These are phyloP conservation scores for Cylindroiulus punctatus DNA, from an alignment of 2,888 invertebrate genomes.

Conservation along the genomic window DNA sequence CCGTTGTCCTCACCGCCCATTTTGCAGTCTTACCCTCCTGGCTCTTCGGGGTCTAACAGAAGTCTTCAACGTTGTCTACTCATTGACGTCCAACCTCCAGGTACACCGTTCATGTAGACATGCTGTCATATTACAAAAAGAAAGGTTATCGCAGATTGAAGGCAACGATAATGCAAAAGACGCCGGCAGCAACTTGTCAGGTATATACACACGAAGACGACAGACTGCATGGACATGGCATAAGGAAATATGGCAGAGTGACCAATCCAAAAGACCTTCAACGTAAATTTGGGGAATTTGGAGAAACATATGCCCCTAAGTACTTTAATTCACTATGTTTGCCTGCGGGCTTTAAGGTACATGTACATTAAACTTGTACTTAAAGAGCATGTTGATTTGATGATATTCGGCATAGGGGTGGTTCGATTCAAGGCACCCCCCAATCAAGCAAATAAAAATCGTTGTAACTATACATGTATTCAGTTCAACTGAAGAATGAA, in stretches of 20 bases:
- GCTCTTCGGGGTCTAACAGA: neutral
- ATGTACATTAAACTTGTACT: too few relatives aligned
- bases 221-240: neutral
- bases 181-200: neutral
- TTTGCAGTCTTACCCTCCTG: slow-evolving; percentile 8
- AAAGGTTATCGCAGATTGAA: slow-evolving; percentile 42
- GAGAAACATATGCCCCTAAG: too few relatives aligned
- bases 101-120: slow-evolving; percentile 25
- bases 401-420: too few relatives aligned
- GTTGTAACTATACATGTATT: too few relatives aligned
- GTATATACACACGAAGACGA: neutral
- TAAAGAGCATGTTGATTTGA: too few relatives aligned
- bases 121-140: slow-evolving; percentile 40
- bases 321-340: too few relatives aligned
- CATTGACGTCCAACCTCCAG: slow-evolving; percentile 46
- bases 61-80: slow-evolving; percentile 45
- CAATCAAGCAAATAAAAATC: too few relatives aligned
- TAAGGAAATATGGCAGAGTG: neutral
- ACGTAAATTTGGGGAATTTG: too few relatives aligned
- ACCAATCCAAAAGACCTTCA: neutral
- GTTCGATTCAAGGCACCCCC: too few relatives aligned
- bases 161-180: slow-evolving; percentile 13
- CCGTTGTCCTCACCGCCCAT: neutral
- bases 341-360: too few relatives aligned
- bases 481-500: too few relatives aligned